Evolutionary conservation across 2,888 invertebrate genomes (phyloP), one percentile per base, ranked within the genome.

Genomic region (Drosophila neonasuta): DNA sequence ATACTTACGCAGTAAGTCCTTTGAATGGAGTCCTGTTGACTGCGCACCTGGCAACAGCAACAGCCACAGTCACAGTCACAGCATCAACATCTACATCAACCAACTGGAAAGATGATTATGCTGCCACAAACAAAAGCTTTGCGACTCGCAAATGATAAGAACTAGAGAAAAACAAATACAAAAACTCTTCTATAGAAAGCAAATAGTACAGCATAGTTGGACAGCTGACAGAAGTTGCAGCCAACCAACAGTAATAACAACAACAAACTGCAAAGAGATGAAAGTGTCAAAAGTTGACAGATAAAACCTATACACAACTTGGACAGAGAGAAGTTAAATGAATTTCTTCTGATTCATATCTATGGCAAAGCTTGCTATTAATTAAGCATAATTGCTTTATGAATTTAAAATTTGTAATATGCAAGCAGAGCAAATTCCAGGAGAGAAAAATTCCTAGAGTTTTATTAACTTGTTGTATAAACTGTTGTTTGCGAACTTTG

Each of bases 1-100:
- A 70, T 74, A 70, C 73, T 74, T 70, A 66, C 61, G n/a, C 58
- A 45, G 61, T n/a, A 49, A 67, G 74, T 74, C 59, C 57, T 44
- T 46, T 50, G 52, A 70, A 66, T 46, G 52, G 42, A 34, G 41
- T 32, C 13, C 42, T 36, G 44, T 10, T 36, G 17, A 41, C 13
- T 24, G 49, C 45, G 68, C 75, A 74, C 74, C 74, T 68, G 74
- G 71, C 71, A 67, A 62, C 71, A 41, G 11, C 34, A 34, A 10
- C 32, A 32, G 11, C 49, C 59, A 46, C 52, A 62, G 34, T 58
- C 60, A 49, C 24, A 24, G 24, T 24, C 24, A 24, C 24, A 24
- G 11, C 34, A 34, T 34, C 34, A 34, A 13, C 15, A 15, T 15
- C 15, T 1, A 11, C 50, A 64, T 50, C 52, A 62, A 34, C 62